phyloP scores from a whole-genome alignment of 2,113 vertebrate species.

The Capra hircus region DNA sequence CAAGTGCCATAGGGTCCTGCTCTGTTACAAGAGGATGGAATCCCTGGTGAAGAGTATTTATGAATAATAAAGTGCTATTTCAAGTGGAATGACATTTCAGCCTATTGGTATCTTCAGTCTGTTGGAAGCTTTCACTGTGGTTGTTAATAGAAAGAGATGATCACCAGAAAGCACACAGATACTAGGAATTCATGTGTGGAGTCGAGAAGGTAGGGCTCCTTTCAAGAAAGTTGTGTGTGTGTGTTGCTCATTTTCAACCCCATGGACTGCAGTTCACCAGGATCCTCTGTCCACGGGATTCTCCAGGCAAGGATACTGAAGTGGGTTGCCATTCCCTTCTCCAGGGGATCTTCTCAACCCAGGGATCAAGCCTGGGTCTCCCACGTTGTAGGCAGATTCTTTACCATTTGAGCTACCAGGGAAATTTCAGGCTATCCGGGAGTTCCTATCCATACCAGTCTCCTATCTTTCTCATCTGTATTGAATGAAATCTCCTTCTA shows the following conservation, averaged over 20 bases:
- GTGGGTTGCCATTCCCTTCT: neutral
- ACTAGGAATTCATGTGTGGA: neutral
- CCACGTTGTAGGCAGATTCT: neutral
- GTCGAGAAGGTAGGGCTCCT: neutral
- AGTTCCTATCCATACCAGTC: neutral
- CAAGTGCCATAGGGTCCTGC: neutral
- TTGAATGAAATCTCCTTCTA: neutral
- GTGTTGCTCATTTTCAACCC: neutral
- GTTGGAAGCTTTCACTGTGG: neutral
- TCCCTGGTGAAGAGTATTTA: neutral
- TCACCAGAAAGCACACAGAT: neutral
- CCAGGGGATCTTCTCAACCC: neutral
- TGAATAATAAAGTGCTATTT: neutral
- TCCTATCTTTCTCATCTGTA: neutral
- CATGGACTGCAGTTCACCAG: neutral
- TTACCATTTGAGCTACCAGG: neutral
- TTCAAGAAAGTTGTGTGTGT: neutral
- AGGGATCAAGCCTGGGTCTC: neutral
- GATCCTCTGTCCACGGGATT: neutral
- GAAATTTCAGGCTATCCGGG: neutral
- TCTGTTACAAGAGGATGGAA: neutral
- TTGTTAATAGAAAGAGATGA: neutral
- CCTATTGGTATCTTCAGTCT: neutral
- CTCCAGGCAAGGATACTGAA: neutral
- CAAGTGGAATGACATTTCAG: neutral